Percentiles rank a stretch among this genome's conserved stretches.
Conservation (phyloP, 2,113 vertebrate species). For the Peucedramus taeniatus region DNA sequence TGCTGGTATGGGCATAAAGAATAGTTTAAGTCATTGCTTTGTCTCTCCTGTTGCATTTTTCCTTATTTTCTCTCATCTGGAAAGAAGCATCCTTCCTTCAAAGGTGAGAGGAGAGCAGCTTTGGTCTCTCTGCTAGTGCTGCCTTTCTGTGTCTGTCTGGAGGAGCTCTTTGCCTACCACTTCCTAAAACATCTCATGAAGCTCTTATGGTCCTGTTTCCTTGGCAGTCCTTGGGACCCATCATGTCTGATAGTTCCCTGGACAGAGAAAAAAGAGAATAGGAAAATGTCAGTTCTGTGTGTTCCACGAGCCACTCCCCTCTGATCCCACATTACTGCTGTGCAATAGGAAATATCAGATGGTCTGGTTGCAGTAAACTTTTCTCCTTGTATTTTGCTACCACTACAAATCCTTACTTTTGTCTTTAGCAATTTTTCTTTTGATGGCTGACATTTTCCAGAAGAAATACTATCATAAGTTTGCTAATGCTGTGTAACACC, state of each 20-base stretch:
- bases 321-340: neutral
- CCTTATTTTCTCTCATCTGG: neutral
- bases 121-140: neutral
- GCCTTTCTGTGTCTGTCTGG: neutral
- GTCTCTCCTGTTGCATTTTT: neutral
- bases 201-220: neutral
- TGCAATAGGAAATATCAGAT: neutral
- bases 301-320: neutral
- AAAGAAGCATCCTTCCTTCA: neutral
- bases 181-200: fast-evolving
- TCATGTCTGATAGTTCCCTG: neutral
- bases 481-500: neutral
- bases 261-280: neutral
- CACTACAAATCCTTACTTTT: neutral
- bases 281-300: neutral
- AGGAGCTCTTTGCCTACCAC: neutral
- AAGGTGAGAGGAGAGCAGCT: neutral
- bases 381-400: neutral
- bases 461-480: neutral
- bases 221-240: neutral
- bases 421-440: neutral
- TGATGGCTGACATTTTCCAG: neutral
- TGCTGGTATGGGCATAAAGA: neutral
- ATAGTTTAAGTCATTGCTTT: neutral
- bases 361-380: neutral